phyloP scores from a whole-genome alignment of 2,797 vertebrate genomes.

The Acrocephalus scirpaceus region DNA sequence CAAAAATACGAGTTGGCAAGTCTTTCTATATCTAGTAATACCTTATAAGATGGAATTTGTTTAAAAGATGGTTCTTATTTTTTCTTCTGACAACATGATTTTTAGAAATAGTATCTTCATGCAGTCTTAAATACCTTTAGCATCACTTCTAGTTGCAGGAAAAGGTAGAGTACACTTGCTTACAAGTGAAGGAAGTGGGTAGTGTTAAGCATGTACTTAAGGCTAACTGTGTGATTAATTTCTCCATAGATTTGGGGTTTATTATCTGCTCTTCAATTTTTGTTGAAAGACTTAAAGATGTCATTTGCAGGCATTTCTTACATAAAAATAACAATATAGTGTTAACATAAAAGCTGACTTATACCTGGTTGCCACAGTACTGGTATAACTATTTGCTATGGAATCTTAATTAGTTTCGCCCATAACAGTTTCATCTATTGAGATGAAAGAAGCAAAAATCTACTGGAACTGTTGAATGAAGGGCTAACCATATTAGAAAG shows the following conservation, averaged over 20 bases:
- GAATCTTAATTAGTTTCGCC: neutral
- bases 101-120: neutral
- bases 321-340: neutral
- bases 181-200: neutral
- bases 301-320: neutral
- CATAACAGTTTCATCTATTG: neutral
- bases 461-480: neutral
- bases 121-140: neutral
- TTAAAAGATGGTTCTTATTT: neutral
- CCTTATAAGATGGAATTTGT: neutral
- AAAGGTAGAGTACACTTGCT: neutral
- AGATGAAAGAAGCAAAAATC: slow-evolving; percentile 19
- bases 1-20: neutral
- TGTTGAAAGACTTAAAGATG: neutral
- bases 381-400: neutral
- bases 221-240: neutral
- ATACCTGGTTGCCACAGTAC: neutral
- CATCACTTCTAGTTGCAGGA: neutral
- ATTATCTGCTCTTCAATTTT: neutral
- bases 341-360: neutral
- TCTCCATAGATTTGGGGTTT: neutral
- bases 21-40: neutral
- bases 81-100: neutral
- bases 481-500: slow-evolving; percentile 13
- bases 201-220: neutral